Conservation (phyloP, 2,113 vertebrate genomes). For the Brachyhypopomus gauderio region DNA sequence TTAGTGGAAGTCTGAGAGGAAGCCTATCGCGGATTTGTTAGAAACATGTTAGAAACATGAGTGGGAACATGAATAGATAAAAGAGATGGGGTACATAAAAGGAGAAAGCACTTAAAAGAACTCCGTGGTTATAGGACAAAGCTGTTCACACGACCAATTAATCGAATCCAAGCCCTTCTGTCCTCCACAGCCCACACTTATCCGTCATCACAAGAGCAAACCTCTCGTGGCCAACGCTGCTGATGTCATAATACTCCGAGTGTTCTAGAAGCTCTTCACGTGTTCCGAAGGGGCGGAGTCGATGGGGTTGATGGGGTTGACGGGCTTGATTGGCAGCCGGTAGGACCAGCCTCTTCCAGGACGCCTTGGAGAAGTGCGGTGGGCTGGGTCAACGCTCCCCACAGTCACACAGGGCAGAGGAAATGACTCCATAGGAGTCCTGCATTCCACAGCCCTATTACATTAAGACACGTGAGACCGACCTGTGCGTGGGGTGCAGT, state of each 20-base stretch:
- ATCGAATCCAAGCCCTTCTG: neutral
- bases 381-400: neutral
- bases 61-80: conserved; percentile 16
- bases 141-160: conserved; percentile 23
- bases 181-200: neutral
- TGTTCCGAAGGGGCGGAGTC: neutral
- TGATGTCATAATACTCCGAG: neutral
- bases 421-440: neutral
- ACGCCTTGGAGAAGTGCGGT: neutral
- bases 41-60: neutral
- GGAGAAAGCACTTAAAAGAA: neutral
- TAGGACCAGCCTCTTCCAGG: neutral
- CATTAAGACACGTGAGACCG: neutral
- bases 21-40: neutral
- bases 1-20: neutral
- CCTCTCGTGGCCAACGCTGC: neutral
- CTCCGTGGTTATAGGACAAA: neutral
- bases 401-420: neutral
- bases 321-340: neutral
- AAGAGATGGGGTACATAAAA: neutral
- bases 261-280: no score
- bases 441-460: neutral
- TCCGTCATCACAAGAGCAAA: neutral
- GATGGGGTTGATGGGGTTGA: neutral
- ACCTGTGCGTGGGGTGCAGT: neutral